Base-by-base conservation (phyloP, 2,797 vertebrate genomes). In the Neomorphus geoffroyi region DNA sequence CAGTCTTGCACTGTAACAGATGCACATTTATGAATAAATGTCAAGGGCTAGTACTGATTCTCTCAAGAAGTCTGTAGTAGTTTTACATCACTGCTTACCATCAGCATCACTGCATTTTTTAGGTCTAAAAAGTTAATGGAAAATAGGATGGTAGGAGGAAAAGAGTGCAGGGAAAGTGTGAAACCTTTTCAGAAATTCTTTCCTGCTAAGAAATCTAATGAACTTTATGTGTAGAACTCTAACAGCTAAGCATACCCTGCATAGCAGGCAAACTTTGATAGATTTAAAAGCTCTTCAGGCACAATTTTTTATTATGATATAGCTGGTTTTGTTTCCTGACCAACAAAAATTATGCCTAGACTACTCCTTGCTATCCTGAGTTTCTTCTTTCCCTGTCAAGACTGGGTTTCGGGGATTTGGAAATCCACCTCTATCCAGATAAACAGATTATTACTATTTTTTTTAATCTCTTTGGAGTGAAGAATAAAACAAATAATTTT, bases 151-250 rank as follows among this genome's bases (percentile, higher is more conserved):
- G 35, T 51, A 62, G 92, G 81, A 86, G 32, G 8, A 35, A 79
- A 90, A 53, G 70, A 57, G 48, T 18, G 8, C 41, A 54, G 48
- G 48, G 50, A 18, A 91, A 33, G 41, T 60, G 16, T 82, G 50
- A 86, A 94, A 88, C 39, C 69, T 41, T 85, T 93, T 92, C 80
- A 92, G 91, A 78, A 81, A 90, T 94, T 54, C 85, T 88, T 93
- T 94, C 54, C 62, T 92, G n/a, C 39, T 80, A 88, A 83, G 91
- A 94, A 88, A 87, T 88, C 39, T n/a, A 66, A 75, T 86, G 51
- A 89, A 80, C 28, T 71, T 96, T 53, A 57, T 64, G 43, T 92
- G 56, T 91, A 91, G 62, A 87, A 46, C 39, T 28, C 5, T 61
- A 80, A 60, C 53, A 79, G 54, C 39, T 58, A 85, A 80, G 43